Evolutionary conservation across 1,140 invertebrate genomes (phyloP), one percentile per base, ranked within the genome.

Genomic region (Conus betulinus): DNA sequence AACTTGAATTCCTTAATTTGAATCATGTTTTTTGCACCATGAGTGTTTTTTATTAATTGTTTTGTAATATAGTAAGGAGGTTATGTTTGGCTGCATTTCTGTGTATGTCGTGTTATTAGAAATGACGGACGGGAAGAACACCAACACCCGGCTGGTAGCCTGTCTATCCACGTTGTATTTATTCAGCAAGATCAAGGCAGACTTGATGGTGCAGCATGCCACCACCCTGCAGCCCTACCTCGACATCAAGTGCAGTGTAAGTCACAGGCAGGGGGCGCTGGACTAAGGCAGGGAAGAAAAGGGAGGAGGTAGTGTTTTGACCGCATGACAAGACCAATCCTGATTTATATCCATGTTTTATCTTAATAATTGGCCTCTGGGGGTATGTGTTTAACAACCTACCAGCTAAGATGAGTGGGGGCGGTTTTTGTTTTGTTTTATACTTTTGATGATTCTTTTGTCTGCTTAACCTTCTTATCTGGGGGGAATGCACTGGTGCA

Each of bases 201-300:
- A 99, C 91, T 96, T 99, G 25, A 95, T 99, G 90, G 97, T 99
- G 10, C 97, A 97, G 93, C 99, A 99, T 95, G 98, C 98, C 7
- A 98, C 97, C 88, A 99, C 98, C 5, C 96, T 99, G 78, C 98
- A 99, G 94, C 99, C 99, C 51, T 99, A 99, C 96, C 96, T 99
- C 63, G 98, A 98, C 95, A 97, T 99, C 90, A 98, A 98, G 95
- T 99, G 98, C 93, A 96, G 96, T 95, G 95, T 95, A 93, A 92
- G 93, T 94, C 25, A 78, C 23, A 0, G 27, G 67, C 67, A 17
- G 67, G 20, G 67, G 13, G 17, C 13, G 67, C 0, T 74, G 67
- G 39, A 39, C 39, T 39, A 39, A 39, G 39, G 39, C 39, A 39
- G 39, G 0, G 39, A 39, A 39, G 39, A 39, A 39, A 39, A 39